Evolutionary conservation across 2,113 vertebrate genomes (phyloP).

Genomic region (Leucosticte australis): DNA sequence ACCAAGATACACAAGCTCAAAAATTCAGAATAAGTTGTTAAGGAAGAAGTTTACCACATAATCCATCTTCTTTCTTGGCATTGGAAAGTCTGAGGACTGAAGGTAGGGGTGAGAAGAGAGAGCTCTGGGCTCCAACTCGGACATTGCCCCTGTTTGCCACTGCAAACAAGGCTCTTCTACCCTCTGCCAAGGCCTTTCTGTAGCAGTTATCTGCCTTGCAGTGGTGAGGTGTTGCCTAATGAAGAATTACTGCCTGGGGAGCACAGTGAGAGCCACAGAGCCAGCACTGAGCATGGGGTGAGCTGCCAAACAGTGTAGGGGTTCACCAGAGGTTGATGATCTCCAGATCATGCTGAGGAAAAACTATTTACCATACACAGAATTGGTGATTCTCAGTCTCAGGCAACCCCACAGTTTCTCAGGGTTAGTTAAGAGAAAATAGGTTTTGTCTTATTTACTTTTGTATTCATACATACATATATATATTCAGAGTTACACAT

Average conservation of each 20-base stretch:
- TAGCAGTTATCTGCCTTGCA: not conserved
- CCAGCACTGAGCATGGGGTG: not conserved
- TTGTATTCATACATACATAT: not conserved
- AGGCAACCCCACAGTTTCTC: not conserved
- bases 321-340: not conserved
- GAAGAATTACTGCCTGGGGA: not conserved
- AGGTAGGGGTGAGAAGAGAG: not conserved
- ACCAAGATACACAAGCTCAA: conserved; percentile 4
- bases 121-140: not conserved
- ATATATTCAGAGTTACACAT: not conserved
- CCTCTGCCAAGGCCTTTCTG: not conserved
- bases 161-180: not conserved
- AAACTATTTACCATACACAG: not conserved
- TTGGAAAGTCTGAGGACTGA: not conserved
- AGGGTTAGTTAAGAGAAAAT: not conserved
- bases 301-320: not conserved
- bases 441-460: not conserved
- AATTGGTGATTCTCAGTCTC: not conserved
- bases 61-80: not conserved
- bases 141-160: not conserved
- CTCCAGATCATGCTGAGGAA: not conserved
- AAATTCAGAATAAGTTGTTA: not conserved
- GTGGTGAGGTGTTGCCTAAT: not conserved
- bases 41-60: not conserved
- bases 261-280: not conserved